These are phyloP conservation scores for Tachina fera DNA, from an alignment of 2,888 invertebrate species.

Conservation along the genomic window DNA sequence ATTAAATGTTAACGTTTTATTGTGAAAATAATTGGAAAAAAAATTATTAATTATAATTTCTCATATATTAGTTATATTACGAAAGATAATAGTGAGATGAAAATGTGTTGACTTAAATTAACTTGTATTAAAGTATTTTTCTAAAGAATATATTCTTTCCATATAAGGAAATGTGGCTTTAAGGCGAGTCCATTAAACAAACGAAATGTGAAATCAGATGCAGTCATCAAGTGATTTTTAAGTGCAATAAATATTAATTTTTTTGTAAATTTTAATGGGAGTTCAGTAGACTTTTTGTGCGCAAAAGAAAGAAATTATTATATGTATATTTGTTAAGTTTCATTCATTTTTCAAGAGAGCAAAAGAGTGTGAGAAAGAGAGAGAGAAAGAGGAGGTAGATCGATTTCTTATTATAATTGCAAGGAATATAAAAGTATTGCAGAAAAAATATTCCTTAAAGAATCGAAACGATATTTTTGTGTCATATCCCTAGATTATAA, in stretches of 20 bases:
- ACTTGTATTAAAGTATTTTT: neutral
- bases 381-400: too few species aligned
- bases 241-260: neutral
- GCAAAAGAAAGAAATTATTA: too few species aligned
- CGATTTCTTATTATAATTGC: too few species aligned
- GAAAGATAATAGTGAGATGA: neutral
- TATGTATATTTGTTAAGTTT: too few species aligned
- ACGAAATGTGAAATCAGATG: constrained; percentile 14
- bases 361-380: too few species aligned
- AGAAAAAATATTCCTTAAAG: too few species aligned
- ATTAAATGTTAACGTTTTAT: neutral
- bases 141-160: constrained; percentile 21
- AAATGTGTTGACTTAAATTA: constrained; percentile 1
- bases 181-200: neutral
- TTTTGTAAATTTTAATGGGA: too few species aligned
- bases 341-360: too few species aligned
- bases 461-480: too few species aligned
- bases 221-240: neutral
- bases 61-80: neutral
- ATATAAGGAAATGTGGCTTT: constrained; percentile 1
- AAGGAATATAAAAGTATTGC: too few species aligned
- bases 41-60: constrained; percentile 15
- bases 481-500: too few species aligned
- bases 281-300: too few species aligned
- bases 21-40: constrained; percentile 52